A percentile compares a stretch with the other conserved stretches of the same genome.
These are phyloP conservation scores for Scalopus aquaticus DNA, from an alignment of 2,113 vertebrate species.

Conservation along the genomic window DNA sequence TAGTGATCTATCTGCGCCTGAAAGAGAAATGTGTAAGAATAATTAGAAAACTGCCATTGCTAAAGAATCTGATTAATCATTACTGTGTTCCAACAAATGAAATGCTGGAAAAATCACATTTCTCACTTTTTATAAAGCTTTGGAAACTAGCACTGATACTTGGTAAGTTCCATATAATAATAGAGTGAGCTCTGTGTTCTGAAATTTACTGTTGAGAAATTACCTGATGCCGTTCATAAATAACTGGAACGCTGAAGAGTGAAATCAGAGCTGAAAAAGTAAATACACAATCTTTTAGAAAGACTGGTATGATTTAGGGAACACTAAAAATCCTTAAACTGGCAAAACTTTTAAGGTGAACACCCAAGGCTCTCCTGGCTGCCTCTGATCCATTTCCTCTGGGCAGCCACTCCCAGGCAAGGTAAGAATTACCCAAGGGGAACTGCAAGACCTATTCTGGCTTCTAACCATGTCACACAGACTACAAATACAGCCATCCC, in stretches of 20 bases:
- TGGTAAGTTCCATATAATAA: not conserved
- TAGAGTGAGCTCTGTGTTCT: not conserved
- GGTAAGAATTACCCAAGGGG: not conserved
- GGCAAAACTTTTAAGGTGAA: not conserved
- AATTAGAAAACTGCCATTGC: not conserved
- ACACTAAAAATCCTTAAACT: not conserved
- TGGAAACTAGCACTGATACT: not conserved
- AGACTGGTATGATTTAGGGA: not conserved
- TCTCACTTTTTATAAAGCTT: not conserved
- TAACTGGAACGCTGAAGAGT: conserved; percentile 94
- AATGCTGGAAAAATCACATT: not conserved
- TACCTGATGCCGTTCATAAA: conserved; percentile 99
- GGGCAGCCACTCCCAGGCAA: not conserved
- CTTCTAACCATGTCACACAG: not conserved
- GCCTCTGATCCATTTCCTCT: not conserved
- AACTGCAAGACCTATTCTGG: not conserved
- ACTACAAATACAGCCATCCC: not conserved
- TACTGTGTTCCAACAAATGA: not conserved
- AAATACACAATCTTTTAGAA: conserved; percentile 29
- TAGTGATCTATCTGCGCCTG: conserved; percentile 96
- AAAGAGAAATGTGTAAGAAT: conserved; percentile 56
- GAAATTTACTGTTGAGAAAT: conserved; percentile 44
- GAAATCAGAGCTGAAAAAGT: conserved; percentile 90
- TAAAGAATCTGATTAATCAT: not conserved
- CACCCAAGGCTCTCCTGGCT: not conserved